Percentiles rank a stretch among this genome's conserved stretches.
phyloP scores from a whole-genome alignment of 2,888 invertebrate genomes.

The Thyatira batis region DNA sequence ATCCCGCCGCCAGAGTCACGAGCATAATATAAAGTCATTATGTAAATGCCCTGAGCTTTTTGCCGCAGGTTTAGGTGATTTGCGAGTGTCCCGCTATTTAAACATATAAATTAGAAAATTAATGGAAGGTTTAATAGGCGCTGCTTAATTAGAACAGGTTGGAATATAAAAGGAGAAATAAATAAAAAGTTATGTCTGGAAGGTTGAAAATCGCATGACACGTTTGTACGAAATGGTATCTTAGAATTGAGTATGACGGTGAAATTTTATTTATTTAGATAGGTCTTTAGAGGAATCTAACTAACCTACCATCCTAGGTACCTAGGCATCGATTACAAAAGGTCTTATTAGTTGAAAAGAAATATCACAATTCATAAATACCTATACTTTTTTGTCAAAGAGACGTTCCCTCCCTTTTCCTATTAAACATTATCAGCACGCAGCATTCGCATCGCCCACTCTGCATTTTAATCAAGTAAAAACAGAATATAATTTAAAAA shows the following conservation, averaged over 20 bases:
- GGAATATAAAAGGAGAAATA: background rate
- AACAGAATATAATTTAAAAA: constrained; percentile 22
- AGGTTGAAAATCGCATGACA: too few relatives aligned
- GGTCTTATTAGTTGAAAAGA: too few relatives aligned
- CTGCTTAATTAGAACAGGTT: background rate
- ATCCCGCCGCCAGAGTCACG: constrained; percentile 61
- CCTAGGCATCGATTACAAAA: too few relatives aligned
- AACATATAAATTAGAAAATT: constrained; percentile 3
- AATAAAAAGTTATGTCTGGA: too few relatives aligned
- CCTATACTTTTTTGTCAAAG: background rate
- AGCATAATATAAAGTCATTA: constrained; percentile 80
- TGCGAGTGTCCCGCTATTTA: constrained; percentile 24
- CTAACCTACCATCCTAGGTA: too few relatives aligned
- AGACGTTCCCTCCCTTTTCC: too few relatives aligned
- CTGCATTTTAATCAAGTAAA: constrained; percentile 40
- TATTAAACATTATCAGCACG: background rate
- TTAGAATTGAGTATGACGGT: too few relatives aligned
- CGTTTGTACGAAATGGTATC: too few relatives aligned
- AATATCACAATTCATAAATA: too few relatives aligned
- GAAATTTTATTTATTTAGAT: too few relatives aligned
- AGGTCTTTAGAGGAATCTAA: too few relatives aligned
- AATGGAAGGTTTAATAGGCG: background rate
- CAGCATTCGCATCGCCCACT: background rate
- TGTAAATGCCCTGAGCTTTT: constrained; percentile 69
- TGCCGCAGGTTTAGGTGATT: constrained; percentile 72